Percentiles rank a stretch among this genome's conserved stretches.
Evolutionary conservation across 2,113 vertebrate genomes (phyloP).

Genomic region (Oxyruncus cristatus): DNA sequence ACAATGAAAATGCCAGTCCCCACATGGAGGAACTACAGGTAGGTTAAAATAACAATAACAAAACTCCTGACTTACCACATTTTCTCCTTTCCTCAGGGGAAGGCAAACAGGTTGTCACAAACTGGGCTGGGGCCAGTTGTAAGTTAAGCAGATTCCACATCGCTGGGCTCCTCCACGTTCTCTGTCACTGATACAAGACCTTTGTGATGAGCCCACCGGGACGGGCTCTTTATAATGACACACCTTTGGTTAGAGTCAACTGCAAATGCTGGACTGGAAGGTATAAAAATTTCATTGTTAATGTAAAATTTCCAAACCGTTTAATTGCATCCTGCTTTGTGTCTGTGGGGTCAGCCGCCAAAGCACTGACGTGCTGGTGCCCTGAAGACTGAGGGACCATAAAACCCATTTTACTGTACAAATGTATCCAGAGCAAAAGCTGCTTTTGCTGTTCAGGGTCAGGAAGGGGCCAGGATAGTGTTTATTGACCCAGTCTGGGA

Average conservation of each 20-base stretch:
- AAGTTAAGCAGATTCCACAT: not conserved
- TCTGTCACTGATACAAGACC: not conserved
- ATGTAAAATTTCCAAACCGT: not conserved
- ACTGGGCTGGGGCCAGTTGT: not conserved
- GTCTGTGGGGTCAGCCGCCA: not conserved
- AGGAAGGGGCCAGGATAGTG: not conserved
- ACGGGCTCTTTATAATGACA: not conserved
- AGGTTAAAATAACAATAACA: not conserved
- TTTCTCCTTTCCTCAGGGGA: not conserved
- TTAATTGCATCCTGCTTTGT: not conserved
- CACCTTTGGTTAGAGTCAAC: not conserved
- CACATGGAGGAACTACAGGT: not conserved
- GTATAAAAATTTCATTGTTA: not conserved
- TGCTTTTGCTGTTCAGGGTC: not conserved
- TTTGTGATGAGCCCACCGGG: not conserved
- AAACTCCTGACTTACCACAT: not conserved
- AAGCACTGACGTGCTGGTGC: not conserved
- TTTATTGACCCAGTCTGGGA: not conserved
- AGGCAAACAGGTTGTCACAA: not conserved
- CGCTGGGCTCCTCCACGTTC: rapidly evolving
- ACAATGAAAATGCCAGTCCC: not conserved
- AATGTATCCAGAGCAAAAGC: not conserved
- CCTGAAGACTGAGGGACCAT: not conserved
- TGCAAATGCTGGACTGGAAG: not conserved
- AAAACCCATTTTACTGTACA: not conserved